Percentiles rank a stretch among this genome's conserved stretches.
phyloP scores from a whole-genome alignment of 2,888 invertebrate species.

The Urechis unicinctus region DNA sequence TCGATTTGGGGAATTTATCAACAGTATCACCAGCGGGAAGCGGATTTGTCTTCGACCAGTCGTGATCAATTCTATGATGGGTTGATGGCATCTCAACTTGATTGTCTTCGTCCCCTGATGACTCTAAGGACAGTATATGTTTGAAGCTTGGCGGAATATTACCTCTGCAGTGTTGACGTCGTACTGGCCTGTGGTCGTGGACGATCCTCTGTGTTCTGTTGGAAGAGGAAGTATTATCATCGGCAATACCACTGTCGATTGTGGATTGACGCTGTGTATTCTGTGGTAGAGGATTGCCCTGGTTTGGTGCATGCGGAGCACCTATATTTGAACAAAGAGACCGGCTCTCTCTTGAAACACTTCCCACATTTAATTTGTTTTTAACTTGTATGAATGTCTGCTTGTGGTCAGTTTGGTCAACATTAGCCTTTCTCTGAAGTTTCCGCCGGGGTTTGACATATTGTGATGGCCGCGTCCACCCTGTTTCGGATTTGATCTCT shows the following conservation, averaged over 20 bases:
- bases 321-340: too few relatives aligned
- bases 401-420: too few relatives aligned
- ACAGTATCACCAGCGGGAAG: background rate
- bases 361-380: too few relatives aligned
- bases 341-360: too few relatives aligned
- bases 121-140: too few relatives aligned
- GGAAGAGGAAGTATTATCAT: constrained; percentile 3
- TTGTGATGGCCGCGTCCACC: constrained; percentile 17
- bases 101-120: too few relatives aligned
- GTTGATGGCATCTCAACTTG: background rate
- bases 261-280: constrained; percentile 26
- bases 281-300: too few relatives aligned
- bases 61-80: background rate
- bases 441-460: constrained; percentile 1
- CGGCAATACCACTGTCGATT: constrained; percentile 29
- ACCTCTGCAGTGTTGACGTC: background rate
- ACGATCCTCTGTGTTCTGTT: background rate
- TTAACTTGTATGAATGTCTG: too few relatives aligned
- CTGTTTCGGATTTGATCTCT: constrained; percentile 27
- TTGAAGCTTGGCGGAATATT: too few relatives aligned
- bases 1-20: too few relatives aligned
- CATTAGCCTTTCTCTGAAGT: too few relatives aligned
- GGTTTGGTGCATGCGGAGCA: too few relatives aligned
- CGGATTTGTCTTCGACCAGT: background rate
- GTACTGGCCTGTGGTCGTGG: constrained; percentile 4